Base-by-base conservation (phyloP, 1,140 invertebrate genomes). In the Vanessa atalanta region DNA sequence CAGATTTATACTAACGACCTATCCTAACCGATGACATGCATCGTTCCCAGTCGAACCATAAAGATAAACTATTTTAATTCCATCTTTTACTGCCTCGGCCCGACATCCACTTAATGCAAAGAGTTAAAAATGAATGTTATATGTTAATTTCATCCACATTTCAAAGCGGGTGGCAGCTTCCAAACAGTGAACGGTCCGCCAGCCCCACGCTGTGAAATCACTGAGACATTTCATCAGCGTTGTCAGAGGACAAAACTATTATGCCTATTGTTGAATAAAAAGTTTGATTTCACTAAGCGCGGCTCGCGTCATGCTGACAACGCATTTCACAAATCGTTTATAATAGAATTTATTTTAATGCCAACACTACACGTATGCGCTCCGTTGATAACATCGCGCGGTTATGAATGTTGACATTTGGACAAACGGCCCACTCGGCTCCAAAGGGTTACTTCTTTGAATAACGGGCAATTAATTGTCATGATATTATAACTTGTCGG, bases 261-360 rank as follows among this genome's bases (percentile, higher is more conserved):
- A 85, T 83, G 83, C 67, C 80, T 70, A 83, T 84, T 84, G 75
- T 77, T 76, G 55, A 68, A 76, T 73, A 88, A 87, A 89, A 86
- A 85, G 26, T 65, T 76, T 82, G 75, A 88, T 87, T 87, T 82
- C 80, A 85, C 78, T 81, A 78, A 84, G 72, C 79, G 72, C 50
- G 75, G 77, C 82, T 85, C 82, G 85, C 78, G 84, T 92, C 90
- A 92, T 88, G 90, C 90, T 92, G 90, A 92, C 89, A 90, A 83
- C 72, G 83, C 90, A 85, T 91, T 84, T 90, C 77, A 88, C 84
- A 87, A 85, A 89, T 87, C 88, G 85, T 90, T 91, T 88, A 87
- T 91, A 86, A 91, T 84, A 81, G 79, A 88, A 85, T 86, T 88
- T 88, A 86, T 89, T 88, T 83, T 79, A 81, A 77, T 65, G 81